Percentiles rank a stretch among this genome's conserved stretches.
phyloP scores from a whole-genome alignment of 1,140 invertebrate species.

The Cataglyphis hispanica region DNA sequence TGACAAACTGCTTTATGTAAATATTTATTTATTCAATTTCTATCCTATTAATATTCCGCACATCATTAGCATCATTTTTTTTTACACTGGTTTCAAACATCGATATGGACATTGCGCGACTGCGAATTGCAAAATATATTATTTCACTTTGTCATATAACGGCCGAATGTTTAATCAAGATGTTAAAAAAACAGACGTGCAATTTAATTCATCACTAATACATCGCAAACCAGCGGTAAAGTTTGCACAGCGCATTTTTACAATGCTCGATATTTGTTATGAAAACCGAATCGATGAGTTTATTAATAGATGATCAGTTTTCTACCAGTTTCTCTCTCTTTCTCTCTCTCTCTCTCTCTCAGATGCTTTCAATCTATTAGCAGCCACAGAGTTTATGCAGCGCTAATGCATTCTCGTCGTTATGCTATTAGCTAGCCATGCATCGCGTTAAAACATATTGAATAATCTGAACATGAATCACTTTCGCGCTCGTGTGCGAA shows the following conservation, averaged over 20 bases:
- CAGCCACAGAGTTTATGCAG: conserved; percentile 1
- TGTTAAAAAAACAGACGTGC: conserved; percentile 42
- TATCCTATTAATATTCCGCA: conserved; percentile 21
- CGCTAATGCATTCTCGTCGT: conserved; percentile 19
- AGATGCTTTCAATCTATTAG: background rate
- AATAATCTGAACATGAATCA: conserved; percentile 31
- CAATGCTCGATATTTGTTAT: background rate
- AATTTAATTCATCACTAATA: conserved; percentile 49
- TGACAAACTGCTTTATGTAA: background rate
- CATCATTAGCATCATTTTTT: conserved; percentile 49
- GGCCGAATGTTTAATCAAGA: conserved; percentile 45
- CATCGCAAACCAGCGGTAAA: background rate
- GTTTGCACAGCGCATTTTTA: background rate
- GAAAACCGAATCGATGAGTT: conserved; percentile 32
- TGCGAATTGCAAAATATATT: conserved; percentile 62
- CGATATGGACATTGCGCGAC: conserved; percentile 25
- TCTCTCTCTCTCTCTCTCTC: too few species aligned
- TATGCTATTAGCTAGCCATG: conserved; percentile 11
- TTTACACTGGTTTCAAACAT: conserved; percentile 9
- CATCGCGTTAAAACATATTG: conserved; percentile 20
- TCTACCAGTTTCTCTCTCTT: background rate
- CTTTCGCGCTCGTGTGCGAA: background rate
- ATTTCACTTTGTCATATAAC: conserved; percentile 31
- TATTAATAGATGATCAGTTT: conserved; percentile 49
- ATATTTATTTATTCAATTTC: background rate